Conservation (phyloP, 2,888 invertebrate genomes). For the Lissonota sp. region DNA sequence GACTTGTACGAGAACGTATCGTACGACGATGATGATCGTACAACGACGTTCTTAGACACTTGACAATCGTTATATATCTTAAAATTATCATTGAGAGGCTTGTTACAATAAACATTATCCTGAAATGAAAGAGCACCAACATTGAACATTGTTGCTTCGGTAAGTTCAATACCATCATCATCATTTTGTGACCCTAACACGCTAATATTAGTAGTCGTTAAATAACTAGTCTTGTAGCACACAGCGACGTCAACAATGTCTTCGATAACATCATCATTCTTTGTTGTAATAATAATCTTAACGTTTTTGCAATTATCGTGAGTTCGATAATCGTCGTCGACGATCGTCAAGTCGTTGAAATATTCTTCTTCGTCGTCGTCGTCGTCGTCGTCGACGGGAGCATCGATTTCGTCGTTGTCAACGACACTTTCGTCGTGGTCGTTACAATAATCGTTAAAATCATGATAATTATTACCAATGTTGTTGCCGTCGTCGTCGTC, state of each 20-base stretch:
- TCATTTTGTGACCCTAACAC: slow-evolving; percentile 81
- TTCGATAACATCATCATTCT: slow-evolving; percentile 76
- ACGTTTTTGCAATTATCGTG: slow-evolving; percentile 46
- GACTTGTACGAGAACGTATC: slow-evolving; percentile 82
- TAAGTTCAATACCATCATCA: slow-evolving; percentile 81
- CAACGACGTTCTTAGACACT: slow-evolving; percentile 75
- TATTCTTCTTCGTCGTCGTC: slow-evolving; percentile 13
- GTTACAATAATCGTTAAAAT: slow-evolving; percentile 43
- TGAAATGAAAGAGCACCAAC: slow-evolving; percentile 85
- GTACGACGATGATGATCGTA: slow-evolving; percentile 78
- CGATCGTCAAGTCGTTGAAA: background rate
- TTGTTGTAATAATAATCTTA: slow-evolving; percentile 73
- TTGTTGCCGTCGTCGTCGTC: slow-evolving; percentile 63
- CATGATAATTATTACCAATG: slow-evolving; percentile 65
- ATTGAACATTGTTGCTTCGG: slow-evolving; percentile 84
- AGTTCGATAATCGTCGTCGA: slow-evolving; percentile 30
- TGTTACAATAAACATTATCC: slow-evolving; percentile 83
- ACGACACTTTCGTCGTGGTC: slow-evolving; percentile 41
- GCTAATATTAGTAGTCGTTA: slow-evolving; percentile 80
- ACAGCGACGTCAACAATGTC: slow-evolving; percentile 79
- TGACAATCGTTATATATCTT: slow-evolving; percentile 77
- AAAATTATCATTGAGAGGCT: slow-evolving; percentile 70
- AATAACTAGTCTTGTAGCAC: slow-evolving; percentile 80
- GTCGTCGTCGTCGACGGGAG: background rate
- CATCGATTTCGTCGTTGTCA: background rate